A percentile compares a stretch with the other conserved stretches of the same genome.
These are phyloP conservation scores for Cecidostiba fungosa DNA, from an alignment of 2,888 invertebrate species.

Conservation along the genomic window DNA sequence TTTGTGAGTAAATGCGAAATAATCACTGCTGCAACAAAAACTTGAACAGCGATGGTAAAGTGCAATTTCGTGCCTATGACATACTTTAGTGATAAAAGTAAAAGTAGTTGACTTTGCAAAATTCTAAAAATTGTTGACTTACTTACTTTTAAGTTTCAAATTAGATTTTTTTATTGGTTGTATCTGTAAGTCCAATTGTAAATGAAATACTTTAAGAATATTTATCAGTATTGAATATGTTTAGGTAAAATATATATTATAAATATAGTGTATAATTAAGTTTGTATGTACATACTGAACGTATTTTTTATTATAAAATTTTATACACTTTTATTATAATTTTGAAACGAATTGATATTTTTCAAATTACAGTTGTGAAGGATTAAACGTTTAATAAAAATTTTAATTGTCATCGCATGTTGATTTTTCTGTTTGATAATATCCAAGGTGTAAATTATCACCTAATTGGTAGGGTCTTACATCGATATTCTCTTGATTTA, in stretches of 20 bases:
- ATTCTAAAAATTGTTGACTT: conserved; percentile 29
- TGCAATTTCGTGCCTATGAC: background rate
- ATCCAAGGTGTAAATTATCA: conserved; percentile 76
- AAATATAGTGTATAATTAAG: background rate
- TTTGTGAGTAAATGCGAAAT: conserved; percentile 81
- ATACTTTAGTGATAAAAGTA: background rate
- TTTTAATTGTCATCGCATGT: background rate
- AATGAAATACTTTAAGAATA: background rate
- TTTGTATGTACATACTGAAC: background rate
- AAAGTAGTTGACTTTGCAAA: conserved; percentile 26
- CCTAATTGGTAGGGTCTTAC: conserved; percentile 79
- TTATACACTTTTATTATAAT: background rate
- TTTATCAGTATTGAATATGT: conserved; percentile 14
- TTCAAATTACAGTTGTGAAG: conserved; percentile 1
- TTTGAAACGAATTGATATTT: background rate
- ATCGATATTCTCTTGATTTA: conserved; percentile 80
- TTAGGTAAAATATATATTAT: background rate
- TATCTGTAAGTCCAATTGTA: background rate
- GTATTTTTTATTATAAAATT: background rate
- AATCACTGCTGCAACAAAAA: conserved; percentile 40
- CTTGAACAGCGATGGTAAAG: background rate
- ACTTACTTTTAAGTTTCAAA: background rate
- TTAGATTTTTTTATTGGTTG: background rate
- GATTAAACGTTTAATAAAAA: background rate
- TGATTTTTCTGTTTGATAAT: conserved; percentile 71